phyloP scores from a whole-genome alignment of 2,888 invertebrate species.

The Esperia sulphurella region DNA sequence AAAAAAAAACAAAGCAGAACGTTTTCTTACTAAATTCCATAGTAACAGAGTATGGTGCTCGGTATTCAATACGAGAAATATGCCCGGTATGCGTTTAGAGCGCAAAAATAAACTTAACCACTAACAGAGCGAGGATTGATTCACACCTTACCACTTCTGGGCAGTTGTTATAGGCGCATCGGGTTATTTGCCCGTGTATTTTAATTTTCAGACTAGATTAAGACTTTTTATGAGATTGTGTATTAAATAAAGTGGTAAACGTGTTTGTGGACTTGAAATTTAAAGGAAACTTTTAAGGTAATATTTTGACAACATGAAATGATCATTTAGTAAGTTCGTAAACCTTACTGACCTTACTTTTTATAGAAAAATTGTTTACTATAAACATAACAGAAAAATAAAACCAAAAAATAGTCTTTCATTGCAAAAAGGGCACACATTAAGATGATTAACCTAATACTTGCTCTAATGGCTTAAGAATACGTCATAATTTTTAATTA shows the following conservation, averaged over 20 bases:
- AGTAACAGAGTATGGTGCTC: background rate
- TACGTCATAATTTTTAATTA: too few relatives aligned
- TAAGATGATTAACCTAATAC: too few relatives aligned
- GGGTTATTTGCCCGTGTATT: constrained; percentile 51
- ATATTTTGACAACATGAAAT: background rate
- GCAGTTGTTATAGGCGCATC: constrained; percentile 49
- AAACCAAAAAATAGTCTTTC: too few relatives aligned
- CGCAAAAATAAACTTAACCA: constrained; percentile 56
- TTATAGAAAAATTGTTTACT: too few relatives aligned
- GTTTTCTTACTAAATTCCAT: background rate
- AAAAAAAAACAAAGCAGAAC: too few relatives aligned
- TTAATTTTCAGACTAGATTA: background rate
- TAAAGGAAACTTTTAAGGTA: background rate
- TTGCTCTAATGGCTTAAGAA: too few relatives aligned
- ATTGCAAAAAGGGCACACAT: too few relatives aligned
- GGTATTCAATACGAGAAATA: constrained; percentile 30
- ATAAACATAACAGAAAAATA: too few relatives aligned
- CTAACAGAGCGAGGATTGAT: constrained; percentile 27
- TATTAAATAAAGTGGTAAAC: background rate
- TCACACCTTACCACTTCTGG: constrained; percentile 59
- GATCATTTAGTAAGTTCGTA: too few relatives aligned
- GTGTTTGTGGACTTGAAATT: background rate
- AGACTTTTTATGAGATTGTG: background rate
- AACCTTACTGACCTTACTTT: too few relatives aligned
- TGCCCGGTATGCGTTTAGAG: constrained; percentile 45